Evolutionary conservation across 30 jellyfish, hydroid and myxozoan species (phyloP), one percentile per base, ranked within the genome.

Genomic region (Phacellophora camtschatica): DNA sequence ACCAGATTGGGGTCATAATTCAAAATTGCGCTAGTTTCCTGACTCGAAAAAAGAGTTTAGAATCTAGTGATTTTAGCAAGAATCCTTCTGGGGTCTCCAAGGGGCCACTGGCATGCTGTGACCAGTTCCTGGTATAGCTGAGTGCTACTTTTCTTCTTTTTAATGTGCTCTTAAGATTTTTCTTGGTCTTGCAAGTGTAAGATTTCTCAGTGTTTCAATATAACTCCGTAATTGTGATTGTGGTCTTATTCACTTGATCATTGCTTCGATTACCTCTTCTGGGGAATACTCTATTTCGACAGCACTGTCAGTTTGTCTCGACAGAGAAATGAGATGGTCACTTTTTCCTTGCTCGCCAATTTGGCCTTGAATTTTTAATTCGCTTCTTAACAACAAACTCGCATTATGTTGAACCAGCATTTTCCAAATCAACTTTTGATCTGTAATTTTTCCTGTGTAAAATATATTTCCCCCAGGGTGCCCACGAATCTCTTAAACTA

Each of bases 61-160:
- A 24, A 34, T 66, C 80, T 4, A 24, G 68, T 6, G 80, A 68
- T 22, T 49, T 37, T 30, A 70, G 29, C 43, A 48, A 10, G 56
- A 70, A 70, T 7, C 45, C 50, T 22, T 48, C 61, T 6, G 84
- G 74, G 45, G 65, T 22, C 19, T 62, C 58, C 71, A 37, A n/a
- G 13, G 23, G 19, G 8, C 22, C n/a, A 39, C 32, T 70, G 84
- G 18, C 30, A 24, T 22, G 29, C 29, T 5, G 84, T 70, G 3
- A 29, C 56, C 12, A 70, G 74, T 27, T 43, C 74, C 74, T 43
- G 73, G 74, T 41, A 70, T 16, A 70, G 78, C 80, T 43, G 73
- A 16, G 84, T 70, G 25, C 74, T 49, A 45, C 74, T 48, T 70
- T 70, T 43, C 23, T 70, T n/a, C 84, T 70, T 70, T 70, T 46